Percentiles rank a stretch among this genome's conserved stretches.
These are phyloP conservation scores for Synaphobranchus kaupii DNA, from an alignment of 2,797 vertebrate genomes.

Conservation along the genomic window DNA sequence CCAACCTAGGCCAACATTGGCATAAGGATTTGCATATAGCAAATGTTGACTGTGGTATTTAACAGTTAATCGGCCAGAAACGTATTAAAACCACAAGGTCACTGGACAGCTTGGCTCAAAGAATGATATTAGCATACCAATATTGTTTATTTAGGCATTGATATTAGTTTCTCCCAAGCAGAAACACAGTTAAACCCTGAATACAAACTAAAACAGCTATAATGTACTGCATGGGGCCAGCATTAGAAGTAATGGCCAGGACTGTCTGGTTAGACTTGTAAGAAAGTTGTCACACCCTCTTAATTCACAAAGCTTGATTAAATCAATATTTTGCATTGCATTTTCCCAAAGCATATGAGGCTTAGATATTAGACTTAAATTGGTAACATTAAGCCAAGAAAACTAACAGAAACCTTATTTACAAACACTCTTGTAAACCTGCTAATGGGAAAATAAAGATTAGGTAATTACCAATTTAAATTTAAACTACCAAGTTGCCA, in stretches of 20 bases:
- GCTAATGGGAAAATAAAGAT: background rate
- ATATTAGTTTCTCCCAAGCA: background rate
- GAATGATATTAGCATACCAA: background rate
- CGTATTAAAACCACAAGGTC: background rate
- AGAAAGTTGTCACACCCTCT: background rate
- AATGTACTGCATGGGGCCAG: background rate
- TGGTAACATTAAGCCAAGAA: background rate
- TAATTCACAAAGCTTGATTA: background rate
- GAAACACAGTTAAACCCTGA: background rate
- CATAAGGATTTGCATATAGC: background rate
- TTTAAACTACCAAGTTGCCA: too few relatives aligned
- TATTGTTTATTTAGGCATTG: background rate
- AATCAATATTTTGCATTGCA: background rate
- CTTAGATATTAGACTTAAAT: background rate
- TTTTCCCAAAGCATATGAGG: background rate
- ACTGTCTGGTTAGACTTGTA: background rate
- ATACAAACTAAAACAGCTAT: background rate
- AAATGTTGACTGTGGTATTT: constrained; percentile 4
- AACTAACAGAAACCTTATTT: background rate
- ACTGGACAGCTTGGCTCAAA: background rate
- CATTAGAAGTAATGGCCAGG: background rate
- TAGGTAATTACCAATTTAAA: background rate
- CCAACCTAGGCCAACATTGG: background rate
- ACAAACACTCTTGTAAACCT: background rate
- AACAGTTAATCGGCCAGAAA: constrained; percentile 2